Conservation (phyloP, 2,113 vertebrate species). For the Diadophis punctatus region DNA sequence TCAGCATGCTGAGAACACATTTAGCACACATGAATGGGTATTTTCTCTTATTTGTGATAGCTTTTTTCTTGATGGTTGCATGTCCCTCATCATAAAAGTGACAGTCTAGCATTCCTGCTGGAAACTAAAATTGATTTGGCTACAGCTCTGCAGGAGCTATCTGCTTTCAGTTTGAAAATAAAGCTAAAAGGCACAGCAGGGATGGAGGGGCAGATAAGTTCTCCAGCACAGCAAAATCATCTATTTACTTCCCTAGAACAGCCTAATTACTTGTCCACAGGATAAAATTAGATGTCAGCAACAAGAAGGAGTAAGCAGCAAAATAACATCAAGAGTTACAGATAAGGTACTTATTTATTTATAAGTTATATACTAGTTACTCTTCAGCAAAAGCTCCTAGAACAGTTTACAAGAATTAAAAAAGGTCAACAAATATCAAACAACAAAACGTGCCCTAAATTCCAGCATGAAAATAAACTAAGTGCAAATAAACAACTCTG, state of each 20-base stretch:
- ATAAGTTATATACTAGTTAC: neutral
- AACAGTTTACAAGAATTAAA: neutral
- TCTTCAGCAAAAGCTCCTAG: neutral
- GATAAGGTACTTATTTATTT: neutral
- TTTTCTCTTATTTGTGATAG: neutral
- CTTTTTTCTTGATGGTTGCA: neutral
- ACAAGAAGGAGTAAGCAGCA: neutral
- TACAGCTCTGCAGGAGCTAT: neutral
- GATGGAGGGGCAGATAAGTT: neutral
- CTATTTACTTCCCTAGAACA: conserved; percentile 2
- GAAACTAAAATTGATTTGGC: neutral
- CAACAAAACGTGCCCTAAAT: neutral
- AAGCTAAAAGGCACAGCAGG: neutral
- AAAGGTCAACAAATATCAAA: neutral
- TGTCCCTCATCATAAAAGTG: neutral
- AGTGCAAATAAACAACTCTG: neutral
- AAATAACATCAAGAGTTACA: neutral
- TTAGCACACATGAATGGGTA: neutral
- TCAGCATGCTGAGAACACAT: neutral
- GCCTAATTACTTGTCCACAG: neutral
- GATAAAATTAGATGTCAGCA: neutral
- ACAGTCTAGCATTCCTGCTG: neutral
- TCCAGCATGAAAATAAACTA: neutral
- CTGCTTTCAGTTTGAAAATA: conserved; percentile 4
- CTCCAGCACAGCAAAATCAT: conserved; percentile 1